These are phyloP conservation scores for Pangasianodon hypophthalmus DNA, from an alignment of 2,113 vertebrate species.

Conservation along the genomic window DNA sequence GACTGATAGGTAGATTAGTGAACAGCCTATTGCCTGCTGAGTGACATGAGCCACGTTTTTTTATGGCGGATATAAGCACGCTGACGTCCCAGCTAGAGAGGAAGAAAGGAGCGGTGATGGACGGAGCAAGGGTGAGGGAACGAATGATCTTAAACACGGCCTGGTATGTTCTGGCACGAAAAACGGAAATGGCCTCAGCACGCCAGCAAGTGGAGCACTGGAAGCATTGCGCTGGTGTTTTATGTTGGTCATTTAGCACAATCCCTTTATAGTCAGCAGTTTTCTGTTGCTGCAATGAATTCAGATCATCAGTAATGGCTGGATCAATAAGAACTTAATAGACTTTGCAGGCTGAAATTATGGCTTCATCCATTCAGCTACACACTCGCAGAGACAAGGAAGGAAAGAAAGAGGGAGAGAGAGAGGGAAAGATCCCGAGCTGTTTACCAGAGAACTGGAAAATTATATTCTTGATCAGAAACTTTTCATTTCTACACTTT, in stretches of 20 bases:
- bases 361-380: slow-evolving; percentile 46
- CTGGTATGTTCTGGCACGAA: slow-evolving; percentile 13
- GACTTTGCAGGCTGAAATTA: slow-evolving; percentile 58
- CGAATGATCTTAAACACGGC: slow-evolving; percentile 25
- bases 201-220: background rate
- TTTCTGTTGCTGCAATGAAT: slow-evolving; percentile 71
- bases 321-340: slow-evolving; percentile 81
- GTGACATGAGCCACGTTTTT: slow-evolving; percentile 45
- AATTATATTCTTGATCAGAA: background rate
- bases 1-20: slow-evolving; percentile 56
- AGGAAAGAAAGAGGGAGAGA: slow-evolving; percentile 42
- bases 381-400: slow-evolving; percentile 59
- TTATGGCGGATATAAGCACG: slow-evolving; percentile 36
- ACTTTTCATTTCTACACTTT: background rate
- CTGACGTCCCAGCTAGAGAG: background rate
- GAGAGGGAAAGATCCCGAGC: background rate
- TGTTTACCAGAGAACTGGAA: background rate
- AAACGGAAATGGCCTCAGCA: background rate
- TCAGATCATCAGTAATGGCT: slow-evolving; percentile 78
- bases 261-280: slow-evolving; percentile 77
- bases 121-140: slow-evolving; percentile 26
- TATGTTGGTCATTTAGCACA: slow-evolving; percentile 74
- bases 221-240: slow-evolving; percentile 54
- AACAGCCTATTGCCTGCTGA: slow-evolving; percentile 44
- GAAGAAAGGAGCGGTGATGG: slow-evolving; percentile 12